Conservation (phyloP, 2,113 vertebrate species). For the Lonchura striata region DNA sequence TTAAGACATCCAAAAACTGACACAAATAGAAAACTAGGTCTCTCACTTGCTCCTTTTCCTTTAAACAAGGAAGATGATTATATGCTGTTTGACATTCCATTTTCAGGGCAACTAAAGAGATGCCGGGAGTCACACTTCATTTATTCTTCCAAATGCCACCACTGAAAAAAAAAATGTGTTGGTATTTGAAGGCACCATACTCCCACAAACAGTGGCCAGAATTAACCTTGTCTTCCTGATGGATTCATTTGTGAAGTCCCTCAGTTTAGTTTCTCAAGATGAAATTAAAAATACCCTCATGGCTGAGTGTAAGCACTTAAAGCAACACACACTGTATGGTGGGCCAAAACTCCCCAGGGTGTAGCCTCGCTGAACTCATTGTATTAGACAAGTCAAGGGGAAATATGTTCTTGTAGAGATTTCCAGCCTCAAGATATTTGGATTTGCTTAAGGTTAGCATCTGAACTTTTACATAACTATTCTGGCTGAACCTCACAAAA, state of each 20-base stretch:
- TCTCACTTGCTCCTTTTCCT: slow-evolving; percentile 59
- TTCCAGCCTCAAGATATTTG: slow-evolving; percentile 48
- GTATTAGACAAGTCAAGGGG: slow-evolving; percentile 65
- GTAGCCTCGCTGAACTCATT: slow-evolving; percentile 56
- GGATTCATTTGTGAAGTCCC: slow-evolving; percentile 44
- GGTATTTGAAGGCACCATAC: slow-evolving; percentile 52
- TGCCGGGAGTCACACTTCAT: slow-evolving; percentile 65
- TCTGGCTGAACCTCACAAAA: slow-evolving; percentile 37
- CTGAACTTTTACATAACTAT: slow-evolving; percentile 48
- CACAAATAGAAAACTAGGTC: slow-evolving; percentile 73
- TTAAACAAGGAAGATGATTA: slow-evolving; percentile 71
- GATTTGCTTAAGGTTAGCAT: slow-evolving; percentile 44
- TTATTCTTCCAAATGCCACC: slow-evolving; percentile 62
- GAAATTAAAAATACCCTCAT: slow-evolving; percentile 50
- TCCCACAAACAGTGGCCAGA: slow-evolving; percentile 60
- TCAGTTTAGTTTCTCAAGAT: slow-evolving; percentile 44
- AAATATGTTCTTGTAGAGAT: slow-evolving; percentile 51
- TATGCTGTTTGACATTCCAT: slow-evolving; percentile 71
- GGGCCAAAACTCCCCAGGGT: slow-evolving; percentile 57
- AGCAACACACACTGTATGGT: slow-evolving; percentile 13
- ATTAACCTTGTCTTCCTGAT: slow-evolving; percentile 63
- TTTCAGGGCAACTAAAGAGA: slow-evolving; percentile 69
- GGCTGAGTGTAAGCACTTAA: background rate
- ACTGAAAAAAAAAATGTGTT: slow-evolving; percentile 33
- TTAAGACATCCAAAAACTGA: slow-evolving; percentile 77